Evolutionary conservation across 64 coral and sea anemone genomes (phyloP).

Genomic region (Actinia tenebrosa): DNA sequence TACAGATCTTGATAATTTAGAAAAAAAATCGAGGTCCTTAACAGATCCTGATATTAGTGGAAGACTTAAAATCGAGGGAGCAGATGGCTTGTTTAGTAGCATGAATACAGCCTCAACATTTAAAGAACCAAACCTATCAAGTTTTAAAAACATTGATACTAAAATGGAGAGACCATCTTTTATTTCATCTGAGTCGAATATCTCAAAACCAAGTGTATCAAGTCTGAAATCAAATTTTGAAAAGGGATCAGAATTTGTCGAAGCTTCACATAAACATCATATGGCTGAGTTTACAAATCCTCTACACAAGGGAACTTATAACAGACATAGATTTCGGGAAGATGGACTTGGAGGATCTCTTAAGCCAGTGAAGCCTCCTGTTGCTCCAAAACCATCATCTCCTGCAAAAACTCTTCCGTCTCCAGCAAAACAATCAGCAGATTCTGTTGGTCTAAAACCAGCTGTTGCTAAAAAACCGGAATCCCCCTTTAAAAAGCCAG

Average conservation of each 20-base stretch:
- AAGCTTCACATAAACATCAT: neutral
- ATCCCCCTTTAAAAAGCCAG: neutral
- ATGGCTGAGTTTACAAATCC: conserved; percentile 6
- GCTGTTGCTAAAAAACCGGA: neutral
- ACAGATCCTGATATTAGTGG: neutral
- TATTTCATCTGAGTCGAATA: neutral
- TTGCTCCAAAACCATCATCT: neutral
- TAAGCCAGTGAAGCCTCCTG: neutral
- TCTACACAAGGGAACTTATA: neutral
- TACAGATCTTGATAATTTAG: neutral
- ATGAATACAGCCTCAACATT: neutral
- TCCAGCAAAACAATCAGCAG: neutral
- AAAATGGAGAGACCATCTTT: neutral
- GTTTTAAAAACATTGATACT: neutral
- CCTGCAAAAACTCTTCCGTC: neutral
- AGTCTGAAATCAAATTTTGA: neutral
- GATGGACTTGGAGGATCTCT: neutral
- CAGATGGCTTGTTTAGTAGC: conserved; percentile 6
- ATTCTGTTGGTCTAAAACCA: neutral
- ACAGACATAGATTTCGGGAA: neutral
- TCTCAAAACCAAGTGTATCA: neutral
- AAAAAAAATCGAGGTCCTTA: neutral
- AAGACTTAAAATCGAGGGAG: neutral
- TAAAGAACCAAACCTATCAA: neutral
- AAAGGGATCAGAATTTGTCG: neutral